Evolutionary conservation across 2,888 invertebrate species (phyloP).

Genomic region (Leptinotarsa rubiginosa): DNA sequence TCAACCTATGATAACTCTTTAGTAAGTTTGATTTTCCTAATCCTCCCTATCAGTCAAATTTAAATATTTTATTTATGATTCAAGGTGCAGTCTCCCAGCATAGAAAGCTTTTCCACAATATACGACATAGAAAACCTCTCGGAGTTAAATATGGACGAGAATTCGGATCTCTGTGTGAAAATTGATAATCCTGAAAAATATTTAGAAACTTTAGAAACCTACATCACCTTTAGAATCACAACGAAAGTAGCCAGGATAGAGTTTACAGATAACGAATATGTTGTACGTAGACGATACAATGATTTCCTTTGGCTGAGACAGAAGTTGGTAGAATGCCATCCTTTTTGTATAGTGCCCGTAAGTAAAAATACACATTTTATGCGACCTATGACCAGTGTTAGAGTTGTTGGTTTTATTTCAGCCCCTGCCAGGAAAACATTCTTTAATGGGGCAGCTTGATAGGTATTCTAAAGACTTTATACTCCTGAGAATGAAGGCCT

Average conservation of each 20-base stretch:
- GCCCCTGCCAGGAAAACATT: slow-evolving; percentile 79
- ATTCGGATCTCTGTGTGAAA: slow-evolving; percentile 73
- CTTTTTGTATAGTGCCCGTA: slow-evolving; percentile 77
- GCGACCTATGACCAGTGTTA: neutral
- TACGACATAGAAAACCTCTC: slow-evolving; percentile 70
- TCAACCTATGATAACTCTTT: slow-evolving; percentile 62
- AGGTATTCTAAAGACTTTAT: slow-evolving; percentile 80
- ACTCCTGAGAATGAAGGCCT: slow-evolving; percentile 73
- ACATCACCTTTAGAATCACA: slow-evolving; percentile 77
- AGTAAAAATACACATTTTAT: slow-evolving; percentile 52
- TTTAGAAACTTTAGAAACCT: slow-evolving; percentile 77
- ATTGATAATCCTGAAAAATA: slow-evolving; percentile 82
- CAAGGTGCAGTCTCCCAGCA: slow-evolving; percentile 71
- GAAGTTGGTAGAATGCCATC: slow-evolving; percentile 74
- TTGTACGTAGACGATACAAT: slow-evolving; percentile 77
- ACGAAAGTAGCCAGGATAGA: slow-evolving; percentile 76
- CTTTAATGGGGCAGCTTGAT: slow-evolving; percentile 75
- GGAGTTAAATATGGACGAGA: slow-evolving; percentile 69
- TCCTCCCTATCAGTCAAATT: slow-evolving; percentile 14
- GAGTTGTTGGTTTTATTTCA: slow-evolving; percentile 61
- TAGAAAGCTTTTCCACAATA: slow-evolving; percentile 72
- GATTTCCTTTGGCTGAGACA: slow-evolving; percentile 79
- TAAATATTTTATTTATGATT: slow-evolving; percentile 44
- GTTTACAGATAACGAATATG: slow-evolving; percentile 73
- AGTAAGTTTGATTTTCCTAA: slow-evolving; percentile 50